Percentiles rank a stretch among this genome's conserved stretches.
These are phyloP conservation scores for Brienomyrus brachyistius DNA, from an alignment of 2,113 vertebrate genomes.

Conservation along the genomic window DNA sequence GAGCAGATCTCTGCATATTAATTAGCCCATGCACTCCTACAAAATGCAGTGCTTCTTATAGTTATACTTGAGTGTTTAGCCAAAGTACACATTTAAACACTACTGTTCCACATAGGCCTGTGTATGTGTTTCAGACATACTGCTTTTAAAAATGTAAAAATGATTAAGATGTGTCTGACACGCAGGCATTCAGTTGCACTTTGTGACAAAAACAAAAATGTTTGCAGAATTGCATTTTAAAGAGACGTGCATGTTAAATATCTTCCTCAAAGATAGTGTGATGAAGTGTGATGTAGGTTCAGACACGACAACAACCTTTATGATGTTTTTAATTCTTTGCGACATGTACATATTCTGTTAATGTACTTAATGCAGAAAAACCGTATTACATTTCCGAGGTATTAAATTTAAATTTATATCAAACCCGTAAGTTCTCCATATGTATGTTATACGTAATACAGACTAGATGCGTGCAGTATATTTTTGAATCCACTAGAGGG, in stretches of 20 bases:
- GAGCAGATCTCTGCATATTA: not conserved
- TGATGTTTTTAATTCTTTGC: not conserved
- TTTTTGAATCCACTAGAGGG: conserved; percentile 1
- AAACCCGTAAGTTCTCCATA: not conserved
- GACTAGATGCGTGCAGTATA: not conserved
- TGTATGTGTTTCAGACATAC: not conserved
- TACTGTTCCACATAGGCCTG: not conserved
- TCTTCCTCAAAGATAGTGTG: not conserved
- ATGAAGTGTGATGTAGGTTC: not conserved
- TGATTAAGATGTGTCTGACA: not conserved
- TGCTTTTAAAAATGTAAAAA: not conserved
- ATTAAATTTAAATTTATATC: not conserved
- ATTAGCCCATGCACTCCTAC: not conserved
- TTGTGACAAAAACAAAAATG: not conserved
- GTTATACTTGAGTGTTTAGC: not conserved
- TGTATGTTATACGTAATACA: not conserved
- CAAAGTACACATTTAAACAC: not conserved
- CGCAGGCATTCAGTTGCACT: not conserved
- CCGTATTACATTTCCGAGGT: not conserved
- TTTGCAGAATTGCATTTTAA: not conserved
- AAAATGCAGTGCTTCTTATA: not conserved
- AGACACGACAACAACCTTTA: not conserved
- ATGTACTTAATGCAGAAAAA: not conserved
- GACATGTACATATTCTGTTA: not conserved
- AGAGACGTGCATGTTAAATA: not conserved